Evolutionary conservation across 2,888 invertebrate species (phyloP).

Genomic region (Maniola hyperantus): DNA sequence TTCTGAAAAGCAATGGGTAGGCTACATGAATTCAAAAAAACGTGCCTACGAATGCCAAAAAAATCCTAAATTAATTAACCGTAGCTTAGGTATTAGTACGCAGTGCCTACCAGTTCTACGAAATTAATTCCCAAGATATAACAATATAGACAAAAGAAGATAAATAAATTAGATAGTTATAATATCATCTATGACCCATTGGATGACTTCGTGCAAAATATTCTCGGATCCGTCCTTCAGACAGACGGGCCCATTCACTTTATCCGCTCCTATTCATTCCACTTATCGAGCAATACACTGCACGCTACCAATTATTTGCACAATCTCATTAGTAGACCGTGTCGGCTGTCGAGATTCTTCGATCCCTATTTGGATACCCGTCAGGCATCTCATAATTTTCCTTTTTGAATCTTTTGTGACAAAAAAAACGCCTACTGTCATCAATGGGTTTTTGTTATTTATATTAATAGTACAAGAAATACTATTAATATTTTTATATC

Average conservation of each 20-base stretch:
- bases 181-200: neutral
- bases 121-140: neutral
- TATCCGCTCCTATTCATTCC: constrained; percentile 31
- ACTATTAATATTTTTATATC: too few relatives aligned
- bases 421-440: neutral
- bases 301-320: constrained; percentile 44
- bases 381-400: constrained; percentile 29
- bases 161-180: constrained; percentile 5
- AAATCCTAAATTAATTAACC: neutral
- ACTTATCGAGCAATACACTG: constrained; percentile 38
- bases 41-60: too few relatives aligned
- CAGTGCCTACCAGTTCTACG: too few relatives aligned
- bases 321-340: constrained; percentile 39
- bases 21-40: too few relatives aligned
- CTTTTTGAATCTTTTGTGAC: constrained; percentile 3
- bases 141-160: neutral
- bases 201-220: constrained; percentile 14
- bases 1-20: too few relatives aligned
- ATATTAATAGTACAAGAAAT: neutral
- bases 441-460: neutral
- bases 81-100: too few relatives aligned
- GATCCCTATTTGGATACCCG: constrained; percentile 32
- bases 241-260: constrained; percentile 19
- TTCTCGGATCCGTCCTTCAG: constrained; percentile 10
- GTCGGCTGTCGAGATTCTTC: constrained; percentile 33